phyloP scores from a whole-genome alignment of 2,113 vertebrate genomes.

The Donacobius atricapilla region DNA sequence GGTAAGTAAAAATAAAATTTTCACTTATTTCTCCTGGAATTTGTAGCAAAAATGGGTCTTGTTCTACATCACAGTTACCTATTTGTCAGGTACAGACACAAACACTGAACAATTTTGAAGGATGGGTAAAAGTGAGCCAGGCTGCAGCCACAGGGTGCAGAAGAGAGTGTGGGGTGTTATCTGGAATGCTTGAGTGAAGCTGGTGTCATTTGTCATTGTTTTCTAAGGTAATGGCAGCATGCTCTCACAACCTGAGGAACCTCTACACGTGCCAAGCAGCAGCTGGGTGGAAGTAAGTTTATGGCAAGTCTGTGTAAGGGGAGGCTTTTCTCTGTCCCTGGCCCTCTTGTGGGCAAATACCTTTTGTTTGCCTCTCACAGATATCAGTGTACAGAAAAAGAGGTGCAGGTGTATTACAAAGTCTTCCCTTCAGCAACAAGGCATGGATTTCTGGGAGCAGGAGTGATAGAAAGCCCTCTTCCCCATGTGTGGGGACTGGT shows the following conservation, averaged over 20 bases:
- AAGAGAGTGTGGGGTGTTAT: neutral
- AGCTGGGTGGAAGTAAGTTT: conserved; percentile 89
- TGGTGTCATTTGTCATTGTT: neutral
- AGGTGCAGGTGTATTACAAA: conserved; percentile 86
- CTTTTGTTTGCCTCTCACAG: conserved; percentile 56
- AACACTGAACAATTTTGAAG: neutral
- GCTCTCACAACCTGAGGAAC: conserved; percentile 82
- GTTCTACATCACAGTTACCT: neutral
- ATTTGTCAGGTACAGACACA: neutral
- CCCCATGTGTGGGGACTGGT: conserved; percentile 82
- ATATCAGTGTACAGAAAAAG: conserved; percentile 85
- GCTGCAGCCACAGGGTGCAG: neutral
- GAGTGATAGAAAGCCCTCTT: conserved; percentile 81
- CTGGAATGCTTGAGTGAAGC: neutral
- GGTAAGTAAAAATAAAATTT: conserved; percentile 64
- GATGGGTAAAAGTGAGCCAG: neutral
- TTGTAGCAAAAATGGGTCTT: neutral
- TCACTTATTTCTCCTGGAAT: neutral
- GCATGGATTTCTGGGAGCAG: conserved; percentile 88
- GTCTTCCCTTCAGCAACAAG: conserved; percentile 80
- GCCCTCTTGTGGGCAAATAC: neutral
- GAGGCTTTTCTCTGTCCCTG: neutral
- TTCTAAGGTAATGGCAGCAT: conserved; percentile 86
- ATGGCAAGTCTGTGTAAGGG: neutral
- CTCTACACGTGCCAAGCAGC: conserved; percentile 77